These are phyloP conservation scores for Dryas iulia DNA, from an alignment of 1,140 invertebrate genomes.

Conservation along the genomic window DNA sequence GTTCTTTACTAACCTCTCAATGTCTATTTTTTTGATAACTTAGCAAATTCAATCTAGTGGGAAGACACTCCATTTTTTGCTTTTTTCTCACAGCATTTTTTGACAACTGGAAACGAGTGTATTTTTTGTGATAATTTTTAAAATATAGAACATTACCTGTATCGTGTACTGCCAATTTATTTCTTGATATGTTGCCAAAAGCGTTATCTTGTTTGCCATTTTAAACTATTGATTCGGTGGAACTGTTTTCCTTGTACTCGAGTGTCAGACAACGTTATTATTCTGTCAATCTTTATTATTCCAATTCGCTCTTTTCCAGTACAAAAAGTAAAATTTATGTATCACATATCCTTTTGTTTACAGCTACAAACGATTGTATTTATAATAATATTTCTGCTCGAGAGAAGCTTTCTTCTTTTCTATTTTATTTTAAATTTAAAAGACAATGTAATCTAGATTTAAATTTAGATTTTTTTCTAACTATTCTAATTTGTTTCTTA, in stretches of 20 bases:
- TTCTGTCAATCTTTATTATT: slow-evolving; percentile 10
- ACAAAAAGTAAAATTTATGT: neutral
- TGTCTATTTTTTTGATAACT: too few relatives aligned
- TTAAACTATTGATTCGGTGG: slow-evolving; percentile 8
- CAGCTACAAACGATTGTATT: neutral
- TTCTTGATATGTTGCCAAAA: slow-evolving; percentile 26
- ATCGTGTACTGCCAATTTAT: slow-evolving; percentile 12
- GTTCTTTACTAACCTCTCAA: too few relatives aligned
- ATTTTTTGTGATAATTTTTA: neutral
- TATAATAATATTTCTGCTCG: neutral
- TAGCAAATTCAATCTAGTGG: too few relatives aligned
- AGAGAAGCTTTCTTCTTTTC: too few relatives aligned
- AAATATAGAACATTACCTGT: neutral
- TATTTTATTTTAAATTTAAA: neutral
- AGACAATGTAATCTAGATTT: neutral
- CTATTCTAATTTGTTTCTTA: too few relatives aligned
- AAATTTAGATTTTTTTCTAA: too few relatives aligned
- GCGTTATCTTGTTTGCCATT: slow-evolving; percentile 20
- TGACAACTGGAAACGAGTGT: too few relatives aligned
- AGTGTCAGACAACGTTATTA: slow-evolving; percentile 10
- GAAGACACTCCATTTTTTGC: too few relatives aligned
- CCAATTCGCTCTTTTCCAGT: neutral
- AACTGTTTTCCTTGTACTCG: slow-evolving; percentile 11
- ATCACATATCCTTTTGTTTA: neutral
- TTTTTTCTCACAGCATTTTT: too few relatives aligned